Evolutionary conservation across 2,797 vertebrate species (phyloP).

Genomic region (Eulemur albifrons): DNA sequence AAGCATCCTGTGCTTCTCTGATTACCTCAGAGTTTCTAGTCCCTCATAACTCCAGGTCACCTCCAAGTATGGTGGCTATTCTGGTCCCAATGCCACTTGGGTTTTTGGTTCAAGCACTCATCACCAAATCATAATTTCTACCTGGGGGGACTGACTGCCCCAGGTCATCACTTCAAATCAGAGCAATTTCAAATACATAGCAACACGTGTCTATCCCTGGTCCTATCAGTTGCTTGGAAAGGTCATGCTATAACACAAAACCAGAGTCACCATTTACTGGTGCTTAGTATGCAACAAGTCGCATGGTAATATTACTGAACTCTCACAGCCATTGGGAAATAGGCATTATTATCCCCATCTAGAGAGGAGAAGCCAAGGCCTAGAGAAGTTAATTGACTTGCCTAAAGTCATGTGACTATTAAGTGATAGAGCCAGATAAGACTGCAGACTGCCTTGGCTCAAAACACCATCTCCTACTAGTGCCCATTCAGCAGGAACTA

Average conservation of each 20-base stretch:
- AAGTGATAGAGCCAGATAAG: not conserved
- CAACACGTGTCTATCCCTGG: not conserved
- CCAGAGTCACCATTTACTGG: not conserved
- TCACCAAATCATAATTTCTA: not conserved
- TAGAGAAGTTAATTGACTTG: constrained; percentile 20
- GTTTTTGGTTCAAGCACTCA: not conserved
- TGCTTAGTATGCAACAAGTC: not conserved
- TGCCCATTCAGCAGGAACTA: not conserved
- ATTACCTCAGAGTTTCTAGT: constrained; percentile 26
- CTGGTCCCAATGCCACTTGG: not conserved
- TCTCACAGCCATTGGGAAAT: constrained; percentile 26
- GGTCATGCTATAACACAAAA: not conserved
- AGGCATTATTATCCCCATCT: not conserved
- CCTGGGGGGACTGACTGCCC: not conserved
- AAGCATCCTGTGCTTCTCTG: not conserved
- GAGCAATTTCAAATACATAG: not conserved
- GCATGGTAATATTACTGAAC: not conserved
- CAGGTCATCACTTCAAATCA: not conserved
- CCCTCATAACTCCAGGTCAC: not conserved
- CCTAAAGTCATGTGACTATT: not conserved
- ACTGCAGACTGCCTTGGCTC: not conserved
- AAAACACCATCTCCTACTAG: not conserved
- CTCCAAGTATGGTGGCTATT: not conserved
- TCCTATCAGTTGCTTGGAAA: not conserved
- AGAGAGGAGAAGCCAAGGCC: not conserved